These are phyloP conservation scores for Sipunculus nudus DNA, from an alignment of 2,888 invertebrate species.

Conservation along the genomic window DNA sequence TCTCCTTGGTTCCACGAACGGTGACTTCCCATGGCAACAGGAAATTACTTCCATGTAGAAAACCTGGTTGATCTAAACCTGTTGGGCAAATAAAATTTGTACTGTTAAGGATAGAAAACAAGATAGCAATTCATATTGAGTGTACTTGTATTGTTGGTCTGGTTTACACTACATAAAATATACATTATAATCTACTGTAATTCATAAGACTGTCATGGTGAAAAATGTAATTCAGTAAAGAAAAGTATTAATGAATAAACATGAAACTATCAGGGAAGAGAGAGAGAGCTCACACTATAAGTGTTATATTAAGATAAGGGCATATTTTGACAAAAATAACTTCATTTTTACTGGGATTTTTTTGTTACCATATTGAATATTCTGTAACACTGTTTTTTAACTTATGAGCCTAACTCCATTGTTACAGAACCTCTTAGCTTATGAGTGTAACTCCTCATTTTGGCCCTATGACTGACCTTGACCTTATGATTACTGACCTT, in stretches of 20 bases:
- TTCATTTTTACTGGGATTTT: too few relatives aligned
- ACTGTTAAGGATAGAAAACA: not conserved
- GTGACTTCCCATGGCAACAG: constrained; percentile 92
- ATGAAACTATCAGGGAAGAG: too few relatives aligned
- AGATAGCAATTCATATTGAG: not conserved
- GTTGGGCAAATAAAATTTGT: not conserved
- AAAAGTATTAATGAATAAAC: not conserved
- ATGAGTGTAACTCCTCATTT: too few relatives aligned
- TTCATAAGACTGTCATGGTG: not conserved
- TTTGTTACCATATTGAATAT: too few relatives aligned
- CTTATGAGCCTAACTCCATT: too few relatives aligned
- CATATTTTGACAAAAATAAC: too few relatives aligned
- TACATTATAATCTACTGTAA: not conserved
- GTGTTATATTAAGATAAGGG: too few relatives aligned
- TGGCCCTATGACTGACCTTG: too few relatives aligned
- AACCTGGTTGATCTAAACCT: constrained; percentile 84
- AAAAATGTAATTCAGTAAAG: not conserved
- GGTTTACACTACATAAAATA: not conserved
- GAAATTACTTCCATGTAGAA: constrained; percentile 88
- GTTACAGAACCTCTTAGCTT: too few relatives aligned
- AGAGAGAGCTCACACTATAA: too few relatives aligned
- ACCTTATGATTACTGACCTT: not conserved
- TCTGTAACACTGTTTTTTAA: too few relatives aligned
- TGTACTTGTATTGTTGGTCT: not conserved
- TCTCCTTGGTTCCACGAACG: constrained; percentile 69